Conservation (phyloP, 1,140 invertebrate species). For the Rhizoglyphus robini region DNA sequence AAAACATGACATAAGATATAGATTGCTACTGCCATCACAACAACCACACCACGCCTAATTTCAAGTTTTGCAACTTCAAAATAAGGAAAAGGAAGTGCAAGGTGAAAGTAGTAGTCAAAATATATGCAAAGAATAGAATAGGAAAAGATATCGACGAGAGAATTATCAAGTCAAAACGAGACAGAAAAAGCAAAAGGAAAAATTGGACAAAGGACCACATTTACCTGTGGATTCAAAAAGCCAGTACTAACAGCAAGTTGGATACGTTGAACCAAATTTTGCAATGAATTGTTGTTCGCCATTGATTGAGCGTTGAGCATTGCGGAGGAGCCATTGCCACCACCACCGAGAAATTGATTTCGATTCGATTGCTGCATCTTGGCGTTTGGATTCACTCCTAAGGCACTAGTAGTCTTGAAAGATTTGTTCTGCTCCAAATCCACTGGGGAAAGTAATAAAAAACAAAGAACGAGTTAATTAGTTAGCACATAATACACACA, state of each 20-base stretch:
- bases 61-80: neutral
- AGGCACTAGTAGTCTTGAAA: too few relatives aligned
- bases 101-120: neutral
- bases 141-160: neutral
- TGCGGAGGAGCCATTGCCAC: conserved; percentile 32
- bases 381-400: too few relatives aligned
- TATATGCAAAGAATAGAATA: neutral
- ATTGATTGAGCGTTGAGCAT: conserved; percentile 30
- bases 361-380: too few relatives aligned
- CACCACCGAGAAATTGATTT: too few relatives aligned
- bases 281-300: conserved; percentile 53
- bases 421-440: too few relatives aligned
- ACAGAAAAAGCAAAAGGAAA: neutral
- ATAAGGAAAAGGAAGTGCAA: neutral
- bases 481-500: too few relatives aligned
- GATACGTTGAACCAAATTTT: conserved; percentile 85
- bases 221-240: conserved; percentile 59
- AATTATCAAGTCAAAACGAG: too few relatives aligned
- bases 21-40: too few relatives aligned
- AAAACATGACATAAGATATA: too few relatives aligned
- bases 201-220: neutral
- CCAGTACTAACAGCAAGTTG: conserved; percentile 83
- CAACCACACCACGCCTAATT: too few relatives aligned
- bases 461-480: too few relatives aligned
- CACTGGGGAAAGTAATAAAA: too few relatives aligned